These are phyloP conservation scores for Todiramphus saurophagus DNA, from an alignment of 2,113 vertebrate genomes.

Conservation along the genomic window DNA sequence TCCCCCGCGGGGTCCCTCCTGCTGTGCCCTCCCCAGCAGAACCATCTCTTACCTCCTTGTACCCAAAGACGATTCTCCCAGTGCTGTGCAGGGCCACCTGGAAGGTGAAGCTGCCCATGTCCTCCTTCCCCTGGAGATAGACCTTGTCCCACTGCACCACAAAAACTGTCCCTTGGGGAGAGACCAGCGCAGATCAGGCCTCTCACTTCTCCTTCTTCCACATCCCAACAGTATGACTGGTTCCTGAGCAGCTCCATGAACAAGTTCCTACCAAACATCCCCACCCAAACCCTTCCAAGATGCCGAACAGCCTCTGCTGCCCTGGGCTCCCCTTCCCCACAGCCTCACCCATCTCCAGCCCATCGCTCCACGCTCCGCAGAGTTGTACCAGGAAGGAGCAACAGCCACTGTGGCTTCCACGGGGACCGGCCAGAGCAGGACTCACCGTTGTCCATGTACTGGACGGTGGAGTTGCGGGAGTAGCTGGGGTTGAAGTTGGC, in stretches of 20 bases:
- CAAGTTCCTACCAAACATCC: not conserved
- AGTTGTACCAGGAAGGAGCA: fast-evolving
- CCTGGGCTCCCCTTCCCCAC: not conserved
- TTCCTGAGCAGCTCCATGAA: fast-evolving
- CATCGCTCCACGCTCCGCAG: fast-evolving
- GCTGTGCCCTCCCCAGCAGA: fast-evolving
- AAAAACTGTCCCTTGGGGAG: conserved; percentile 83
- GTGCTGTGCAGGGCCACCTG: conserved; percentile 85
- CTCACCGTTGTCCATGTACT: conserved; percentile 91
- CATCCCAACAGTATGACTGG: not conserved
- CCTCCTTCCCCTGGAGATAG: conserved; percentile 84
- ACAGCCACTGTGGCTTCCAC: fast-evolving
- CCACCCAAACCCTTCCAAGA: not conserved
- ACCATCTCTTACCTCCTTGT: conserved; percentile 84
- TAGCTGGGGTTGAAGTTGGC: conserved; percentile 97
- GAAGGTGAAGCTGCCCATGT: conserved; percentile 89
- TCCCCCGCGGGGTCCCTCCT: not conserved
- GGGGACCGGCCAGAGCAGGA: fast-evolving
- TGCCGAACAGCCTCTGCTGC: not conserved
- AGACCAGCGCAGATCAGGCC: fast-evolving
- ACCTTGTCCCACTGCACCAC: conserved; percentile 94
- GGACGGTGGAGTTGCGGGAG: conserved; percentile 88
- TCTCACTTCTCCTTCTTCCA: not conserved
- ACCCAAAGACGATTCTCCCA: conserved; percentile 88
- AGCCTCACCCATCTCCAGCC: not conserved